A percentile compares a stretch with the other conserved stretches of the same genome.
These are phyloP conservation scores for Girardinus metallicus DNA, from an alignment of 2,797 vertebrate genomes.

Conservation along the genomic window DNA sequence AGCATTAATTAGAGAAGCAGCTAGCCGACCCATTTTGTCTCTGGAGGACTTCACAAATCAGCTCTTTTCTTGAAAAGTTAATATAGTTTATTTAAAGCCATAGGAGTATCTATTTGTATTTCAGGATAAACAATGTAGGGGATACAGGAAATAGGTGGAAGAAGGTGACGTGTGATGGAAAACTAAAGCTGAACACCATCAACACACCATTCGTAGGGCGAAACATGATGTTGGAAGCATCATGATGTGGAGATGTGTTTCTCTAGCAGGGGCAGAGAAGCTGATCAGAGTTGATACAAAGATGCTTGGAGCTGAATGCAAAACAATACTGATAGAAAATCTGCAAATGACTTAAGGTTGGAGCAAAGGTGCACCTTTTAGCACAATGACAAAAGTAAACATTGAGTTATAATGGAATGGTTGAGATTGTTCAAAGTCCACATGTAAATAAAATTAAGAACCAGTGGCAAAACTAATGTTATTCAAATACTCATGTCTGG, in stretches of 20 bases:
- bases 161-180: neutral
- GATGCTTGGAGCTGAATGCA: neutral
- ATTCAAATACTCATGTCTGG: neutral
- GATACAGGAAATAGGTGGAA: neutral
- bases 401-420: neutral
- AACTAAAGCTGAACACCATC: neutral
- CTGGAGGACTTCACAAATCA: neutral
- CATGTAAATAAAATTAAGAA: neutral
- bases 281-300: neutral
- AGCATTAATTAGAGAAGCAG: neutral
- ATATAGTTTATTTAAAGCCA: neutral
- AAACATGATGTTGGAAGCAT: neutral
- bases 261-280: neutral
- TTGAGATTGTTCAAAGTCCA: neutral
- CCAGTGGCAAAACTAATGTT: neutral
- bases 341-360: neutral
- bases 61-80: neutral
- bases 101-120: neutral
- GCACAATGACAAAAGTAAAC: neutral
- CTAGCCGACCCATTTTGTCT: neutral
- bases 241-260: too few species aligned
- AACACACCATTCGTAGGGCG: neutral
- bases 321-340: neutral
- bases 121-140: neutral
- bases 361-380: neutral